A percentile compares a stretch with the other conserved stretches of the same genome.
phyloP scores from a whole-genome alignment of 2,797 vertebrate species.

The Anguilla marmorata region DNA sequence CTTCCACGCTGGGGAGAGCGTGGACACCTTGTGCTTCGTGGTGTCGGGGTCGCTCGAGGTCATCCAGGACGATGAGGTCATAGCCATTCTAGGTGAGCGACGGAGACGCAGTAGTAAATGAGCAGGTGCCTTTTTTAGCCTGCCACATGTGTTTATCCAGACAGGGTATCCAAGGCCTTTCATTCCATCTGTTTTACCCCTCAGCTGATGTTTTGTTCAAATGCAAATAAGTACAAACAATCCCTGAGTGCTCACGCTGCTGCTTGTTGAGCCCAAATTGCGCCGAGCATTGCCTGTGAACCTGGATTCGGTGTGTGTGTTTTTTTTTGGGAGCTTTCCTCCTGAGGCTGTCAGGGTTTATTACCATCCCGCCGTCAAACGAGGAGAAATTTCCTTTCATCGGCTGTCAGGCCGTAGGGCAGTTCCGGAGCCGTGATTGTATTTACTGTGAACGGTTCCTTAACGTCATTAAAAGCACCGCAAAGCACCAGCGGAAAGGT shows the following conservation, averaged over 20 bases:
- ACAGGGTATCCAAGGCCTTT: not conserved
- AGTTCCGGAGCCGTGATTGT: not conserved
- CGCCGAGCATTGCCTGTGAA: not conserved
- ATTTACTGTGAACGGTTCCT: constrained; percentile 14
- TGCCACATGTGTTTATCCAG: not conserved
- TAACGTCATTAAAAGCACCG: constrained; percentile 2
- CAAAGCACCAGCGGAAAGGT: not conserved
- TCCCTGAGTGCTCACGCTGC: not conserved
- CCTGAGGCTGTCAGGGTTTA: not conserved
- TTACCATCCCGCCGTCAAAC: not conserved
- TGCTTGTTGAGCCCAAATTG: not conserved
- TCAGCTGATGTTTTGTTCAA: not conserved
- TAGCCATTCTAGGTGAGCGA: constrained; percentile 84
- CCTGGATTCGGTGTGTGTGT: not conserved
- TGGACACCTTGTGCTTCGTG: constrained; percentile 86
- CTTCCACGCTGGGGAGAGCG: constrained; percentile 84
- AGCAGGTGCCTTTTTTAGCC: not conserved
- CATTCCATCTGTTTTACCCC: not conserved
- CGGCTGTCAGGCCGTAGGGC: constrained; percentile 4
- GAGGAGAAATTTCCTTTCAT: constrained; percentile 15
- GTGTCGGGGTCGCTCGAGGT: constrained; percentile 86
- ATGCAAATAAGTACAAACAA: not conserved
- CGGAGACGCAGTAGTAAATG: not conserved
- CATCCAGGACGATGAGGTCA: constrained; percentile 88
- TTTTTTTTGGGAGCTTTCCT: not conserved